Evolutionary conservation across 2,113 vertebrate genomes (phyloP), one percentile per base, ranked within the genome.

Genomic region (Tricholaema leucomelas): DNA sequence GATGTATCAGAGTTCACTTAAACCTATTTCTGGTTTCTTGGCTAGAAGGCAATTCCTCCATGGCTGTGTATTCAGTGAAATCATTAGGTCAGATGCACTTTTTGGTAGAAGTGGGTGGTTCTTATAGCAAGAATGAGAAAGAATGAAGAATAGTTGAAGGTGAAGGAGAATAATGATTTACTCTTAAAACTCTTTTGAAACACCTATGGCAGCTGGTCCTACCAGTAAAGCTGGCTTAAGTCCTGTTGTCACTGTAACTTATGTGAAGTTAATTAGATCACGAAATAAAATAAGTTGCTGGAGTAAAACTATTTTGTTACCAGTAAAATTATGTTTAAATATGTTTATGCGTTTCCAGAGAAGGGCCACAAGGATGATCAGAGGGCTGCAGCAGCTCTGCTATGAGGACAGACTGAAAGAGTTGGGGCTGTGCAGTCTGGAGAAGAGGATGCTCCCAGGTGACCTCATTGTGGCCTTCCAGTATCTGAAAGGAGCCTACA

Each of bases 251-350:
- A 1, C 50, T 84, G 33, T 54, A 85, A 79, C 8, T 79, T 60
- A 48, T 8, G 33, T 65, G 66, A 74, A 78, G 50, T 66, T 80
- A 82, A 73, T n/a, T 31, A 88, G 38, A 54, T 72, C 50, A 35
- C 63, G 69, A 66, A 75, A 88, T 31, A 86, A 75, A 42, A 20
- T n/a, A 59, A 63, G 27, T 58, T 67, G 79, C 10, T 38, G 61
- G 12, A 88, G 48, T 10, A 95, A 90, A 86, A 86, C 56, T 0
- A 90, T 66, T 90, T 81, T 88, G 9, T 78, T 84, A 70, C 54
- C 70, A 88, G 36, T 65, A 67, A 84, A 93, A 84, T 93, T 23
- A 73, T n/a, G n/a, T n/a, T n/a, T n/a, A n/a, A n/a, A n/a, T n/a
- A n/a, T n/a, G n/a, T n/a, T n/a, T n/a, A n/a, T n/a, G n/a, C n/a